A percentile compares a stretch with the other conserved stretches of the same genome.
Conservation (phyloP, 1,140 invertebrate species). For the Euwallacea fornicatus region DNA sequence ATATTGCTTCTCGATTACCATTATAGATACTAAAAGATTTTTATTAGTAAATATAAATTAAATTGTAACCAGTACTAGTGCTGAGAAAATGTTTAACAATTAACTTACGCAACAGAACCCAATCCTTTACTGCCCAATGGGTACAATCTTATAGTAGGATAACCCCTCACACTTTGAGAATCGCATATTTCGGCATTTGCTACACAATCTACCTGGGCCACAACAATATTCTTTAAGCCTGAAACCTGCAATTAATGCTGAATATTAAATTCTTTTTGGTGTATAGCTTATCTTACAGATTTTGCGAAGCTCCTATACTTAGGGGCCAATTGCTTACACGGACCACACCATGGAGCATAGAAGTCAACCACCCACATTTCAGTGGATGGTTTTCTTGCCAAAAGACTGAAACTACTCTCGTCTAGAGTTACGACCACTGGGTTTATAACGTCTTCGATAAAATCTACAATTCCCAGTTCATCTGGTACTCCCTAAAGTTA, state of each 20-base stretch:
- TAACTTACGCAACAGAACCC: conserved; percentile 58
- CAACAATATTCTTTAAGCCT: conserved; percentile 58
- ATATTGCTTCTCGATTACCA: conserved; percentile 62
- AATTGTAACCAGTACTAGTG: conserved; percentile 11
- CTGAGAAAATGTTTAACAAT: conserved; percentile 21
- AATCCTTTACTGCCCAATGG: conserved; percentile 58
- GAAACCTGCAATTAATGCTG: conserved; percentile 54
- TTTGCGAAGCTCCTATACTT: conserved; percentile 78
- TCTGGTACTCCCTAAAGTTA: conserved; percentile 16
- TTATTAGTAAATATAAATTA: conserved; percentile 34
- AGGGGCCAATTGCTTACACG: conserved; percentile 78
- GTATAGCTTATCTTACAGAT: conserved; percentile 51
- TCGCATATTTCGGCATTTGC: conserved; percentile 61
- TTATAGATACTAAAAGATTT: conserved; percentile 58
- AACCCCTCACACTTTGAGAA: conserved; percentile 63
- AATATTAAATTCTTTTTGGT: neutral
- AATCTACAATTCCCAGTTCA: conserved; percentile 23
- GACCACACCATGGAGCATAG: conserved; percentile 82
- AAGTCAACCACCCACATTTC: conserved; percentile 84
- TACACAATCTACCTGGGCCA: conserved; percentile 74
- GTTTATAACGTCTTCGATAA: conserved; percentile 37
- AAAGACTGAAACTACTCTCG: conserved; percentile 59
- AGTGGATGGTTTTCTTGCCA: conserved; percentile 63
- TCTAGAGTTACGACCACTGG: conserved; percentile 62
- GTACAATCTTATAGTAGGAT: conserved; percentile 73